Evolutionary conservation across 2,888 invertebrate genomes (phyloP), one percentile per base, ranked within the genome.

Genomic region (Drosophila nr. fundita): DNA sequence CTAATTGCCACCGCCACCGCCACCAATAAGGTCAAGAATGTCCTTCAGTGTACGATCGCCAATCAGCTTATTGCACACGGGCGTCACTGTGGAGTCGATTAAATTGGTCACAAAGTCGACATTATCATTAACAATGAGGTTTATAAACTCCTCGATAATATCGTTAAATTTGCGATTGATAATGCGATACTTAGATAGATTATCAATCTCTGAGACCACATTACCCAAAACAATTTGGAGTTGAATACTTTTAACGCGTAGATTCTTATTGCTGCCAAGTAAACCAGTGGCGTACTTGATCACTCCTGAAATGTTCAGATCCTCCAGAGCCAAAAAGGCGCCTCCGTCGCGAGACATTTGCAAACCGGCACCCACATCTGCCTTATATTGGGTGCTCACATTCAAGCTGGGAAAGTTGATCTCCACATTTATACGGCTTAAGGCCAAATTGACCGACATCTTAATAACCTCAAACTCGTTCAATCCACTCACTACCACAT

Each of bases 81-180:
- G 89, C 21, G 91, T 76, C 24, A 76, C 66, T 1, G 60, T n/a
- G 18, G 49, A 59, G 63, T 91, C 81, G n/a, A 86, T 72, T 30
- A 78, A 74, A 0, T 80, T 40, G 8, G 90, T 82, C 2, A 91
- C 67, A 15, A 79, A 70, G 0, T 91, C 82, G 24, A 90, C 88
- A 68, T 92, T 92, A 24, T 92, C 92, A 65, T 92, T 92, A 45
- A 92, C 66, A 5, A 78, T 72, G 34, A 92, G 34, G 54, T 69
- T 65, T 50, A 92, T 74, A 64, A 88, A 83, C 65, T 92, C 92
- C 73, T 90, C 92, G 59, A 92, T 61, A 21, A 92, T 48, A 30
- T 91, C 83, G 67, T 92, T 92, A 6, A 91, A 38, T 64, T 91
- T 90, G 6, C 78, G 73, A 53, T 92, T 92, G 52, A 92, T 40